These are phyloP conservation scores for Plectropomus leopardus DNA, from an alignment of 2,113 vertebrate species.

Conservation along the genomic window DNA sequence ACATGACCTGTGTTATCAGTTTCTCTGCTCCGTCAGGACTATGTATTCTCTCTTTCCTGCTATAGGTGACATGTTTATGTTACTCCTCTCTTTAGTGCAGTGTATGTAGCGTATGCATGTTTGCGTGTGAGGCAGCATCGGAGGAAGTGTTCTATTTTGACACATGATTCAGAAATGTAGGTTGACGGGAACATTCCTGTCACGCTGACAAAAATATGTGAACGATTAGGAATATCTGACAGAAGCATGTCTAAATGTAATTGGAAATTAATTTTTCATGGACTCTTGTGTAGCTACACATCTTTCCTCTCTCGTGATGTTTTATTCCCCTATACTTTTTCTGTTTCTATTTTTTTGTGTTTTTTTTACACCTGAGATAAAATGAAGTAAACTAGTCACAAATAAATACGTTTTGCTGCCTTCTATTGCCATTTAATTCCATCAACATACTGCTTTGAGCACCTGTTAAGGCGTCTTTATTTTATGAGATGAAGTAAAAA, in stretches of 20 bases:
- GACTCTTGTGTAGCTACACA: neutral
- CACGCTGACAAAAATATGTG: slow-evolving; percentile 18
- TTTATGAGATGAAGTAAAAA: neutral
- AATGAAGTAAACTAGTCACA: neutral
- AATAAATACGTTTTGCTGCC: neutral
- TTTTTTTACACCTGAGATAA: neutral
- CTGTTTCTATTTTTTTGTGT: neutral
- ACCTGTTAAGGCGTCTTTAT: neutral
- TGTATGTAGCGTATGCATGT: neutral
- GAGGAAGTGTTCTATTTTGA: slow-evolving; percentile 16
- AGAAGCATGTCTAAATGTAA: slow-evolving; percentile 28
- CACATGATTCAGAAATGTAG: slow-evolving; percentile 13
- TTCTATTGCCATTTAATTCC: neutral
- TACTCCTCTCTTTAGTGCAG: neutral
- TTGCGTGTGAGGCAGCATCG: neutral
- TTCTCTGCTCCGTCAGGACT: slow-evolving; percentile 1
- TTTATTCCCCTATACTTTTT: neutral
- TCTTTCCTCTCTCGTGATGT: neutral
- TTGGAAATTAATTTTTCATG: slow-evolving; percentile 39
- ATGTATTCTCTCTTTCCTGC: neutral
- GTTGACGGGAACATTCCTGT: neutral
- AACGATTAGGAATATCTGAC: slow-evolving; percentile 10
- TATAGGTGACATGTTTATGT: slow-evolving; percentile 13
- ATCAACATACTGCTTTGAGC: neutral
- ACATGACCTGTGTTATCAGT: neutral